Conservation (phyloP, 2,113 vertebrate genomes). For the human (Homo sapiens) region GRCh38 chr7:76974501-76975000, state of each 20-base stretch:
- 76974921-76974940: background rate
- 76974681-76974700: background rate
- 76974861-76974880: background rate
- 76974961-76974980: accelerated
- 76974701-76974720: too few relatives aligned
- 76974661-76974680: background rate
- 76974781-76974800: background rate
- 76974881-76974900: background rate
- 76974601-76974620: background rate
- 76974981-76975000: background rate
- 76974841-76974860: background rate
- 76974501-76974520: background rate
- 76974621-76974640: background rate
- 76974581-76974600: background rate
- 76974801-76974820: background rate
- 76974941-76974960: background rate
- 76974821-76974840: background rate
- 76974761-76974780: background rate
- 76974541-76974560: background rate
- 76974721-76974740: background rate
- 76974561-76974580: background rate
- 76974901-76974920: background rate
- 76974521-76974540: background rate
- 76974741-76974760: background rate
- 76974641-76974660: background rate